These are phyloP conservation scores for Hydra vulgaris DNA, from an alignment of 30 jellyfish, hydroid and myxozoan species.

Conservation along the genomic window DNA sequence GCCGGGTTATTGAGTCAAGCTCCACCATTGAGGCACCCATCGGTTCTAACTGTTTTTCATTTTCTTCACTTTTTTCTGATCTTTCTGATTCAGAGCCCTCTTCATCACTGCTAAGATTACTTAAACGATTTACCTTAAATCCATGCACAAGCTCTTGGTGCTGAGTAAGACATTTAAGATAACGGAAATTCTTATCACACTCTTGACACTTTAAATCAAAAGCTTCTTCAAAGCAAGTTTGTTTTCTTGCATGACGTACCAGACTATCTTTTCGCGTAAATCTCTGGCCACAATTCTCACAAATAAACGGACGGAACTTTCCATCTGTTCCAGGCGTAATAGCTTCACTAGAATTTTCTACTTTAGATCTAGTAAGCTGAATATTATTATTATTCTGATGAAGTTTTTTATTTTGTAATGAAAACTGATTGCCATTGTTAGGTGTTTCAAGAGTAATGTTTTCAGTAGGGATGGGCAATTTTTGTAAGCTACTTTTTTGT, in stretches of 20 bases:
- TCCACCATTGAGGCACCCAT: neutral
- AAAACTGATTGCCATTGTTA: neutral
- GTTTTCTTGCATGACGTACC: constrained; percentile 39
- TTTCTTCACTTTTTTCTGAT: constrained; percentile 23
- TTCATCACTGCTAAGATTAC: constrained; percentile 5
- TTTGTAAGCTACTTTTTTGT: neutral
- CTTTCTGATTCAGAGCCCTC: constrained; percentile 19
- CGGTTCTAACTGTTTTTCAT: neutral
- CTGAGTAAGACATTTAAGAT: constrained; percentile 29
- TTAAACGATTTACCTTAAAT: neutral
- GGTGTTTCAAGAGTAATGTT: neutral
- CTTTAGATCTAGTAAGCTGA: neutral
- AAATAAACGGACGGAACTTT: constrained; percentile 35
- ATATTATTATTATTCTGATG: neutral
- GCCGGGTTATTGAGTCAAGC: neutral
- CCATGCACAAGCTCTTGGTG: constrained; percentile 42
- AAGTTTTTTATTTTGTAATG: neutral
- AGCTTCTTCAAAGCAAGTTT: constrained; percentile 28
- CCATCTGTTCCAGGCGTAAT: constrained; percentile 39
- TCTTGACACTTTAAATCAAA: constrained; percentile 30
- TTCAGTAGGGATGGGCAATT: neutral
- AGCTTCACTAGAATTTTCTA: constrained; percentile 14
- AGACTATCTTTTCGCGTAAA: constrained; percentile 30
- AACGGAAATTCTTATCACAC: constrained; percentile 31
- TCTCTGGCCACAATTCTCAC: constrained; percentile 35